Evolutionary conservation across 2,113 vertebrate species (phyloP), one percentile per base, ranked within the genome.

Genomic region (Furnarius figulus): DNA sequence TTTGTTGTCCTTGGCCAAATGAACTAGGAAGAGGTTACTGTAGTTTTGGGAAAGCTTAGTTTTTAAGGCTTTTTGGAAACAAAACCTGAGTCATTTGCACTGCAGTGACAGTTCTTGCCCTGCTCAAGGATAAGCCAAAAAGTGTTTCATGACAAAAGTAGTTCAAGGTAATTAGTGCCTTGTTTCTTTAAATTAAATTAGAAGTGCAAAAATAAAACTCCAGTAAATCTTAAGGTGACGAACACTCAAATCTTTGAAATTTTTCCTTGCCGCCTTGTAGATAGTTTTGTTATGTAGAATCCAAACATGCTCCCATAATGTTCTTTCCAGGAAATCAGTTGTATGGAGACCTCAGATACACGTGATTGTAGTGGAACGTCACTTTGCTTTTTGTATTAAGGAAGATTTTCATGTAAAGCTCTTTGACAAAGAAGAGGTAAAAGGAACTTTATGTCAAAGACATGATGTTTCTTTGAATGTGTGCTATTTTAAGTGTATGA

Each of bases 121-220:
- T 96, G 78, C 75, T 95, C 95, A 97, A 98, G 97, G 97, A 82
- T 97, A 96, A 96, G 71, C 65, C 84, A 70, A 82, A 77, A 92
- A 96, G 47, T 85, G 42, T 93, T 97, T 97, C 86, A 94, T 74
- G 66, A 52, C 59, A 80, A 93, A 94, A 97, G 94, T 95, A 97
- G 96, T 97, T 98, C 97, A 98, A 98, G 97, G 96, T 91, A 97
- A 97, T 97, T 97, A 93, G 89, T 80, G 52, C 95, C 84, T 85
- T 96, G 89, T 96, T 96, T 95, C 92, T 96, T 97, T 97, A 97
- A 97, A 94, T 90, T 85, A 83, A 95, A 96, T 90, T 90, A 81
- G 88, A 95, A 95, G 93, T 86, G 85, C 78, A 91, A 92, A 97
- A 98, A 97, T 93, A 97, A 97, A 97, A 85, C 93, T 94, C 75